Evolutionary conservation across 2,888 invertebrate genomes (phyloP).

Genomic region (Chloromyia formosa): DNA sequence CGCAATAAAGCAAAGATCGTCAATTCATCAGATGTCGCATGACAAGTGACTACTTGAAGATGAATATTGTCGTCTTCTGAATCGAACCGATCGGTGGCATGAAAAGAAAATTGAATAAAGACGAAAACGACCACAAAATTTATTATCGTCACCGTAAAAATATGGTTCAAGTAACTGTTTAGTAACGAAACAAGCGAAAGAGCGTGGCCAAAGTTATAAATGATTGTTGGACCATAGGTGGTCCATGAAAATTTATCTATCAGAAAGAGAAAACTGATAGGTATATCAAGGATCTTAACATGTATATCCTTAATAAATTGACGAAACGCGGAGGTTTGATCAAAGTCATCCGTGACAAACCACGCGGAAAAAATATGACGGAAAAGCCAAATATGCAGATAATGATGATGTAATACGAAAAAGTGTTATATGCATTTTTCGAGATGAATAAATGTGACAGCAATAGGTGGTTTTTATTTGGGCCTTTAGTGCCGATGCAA

Average conservation of each 20-base stretch:
- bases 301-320: too few species aligned
- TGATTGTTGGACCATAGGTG: neutral
- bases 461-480: too few species aligned
- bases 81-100: slow-evolving; percentile 15
- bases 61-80: neutral
- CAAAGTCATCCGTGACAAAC: too few species aligned
- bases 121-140: neutral
- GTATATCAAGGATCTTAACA: too few species aligned
- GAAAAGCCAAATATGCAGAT: too few species aligned
- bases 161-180: slow-evolving; percentile 35
- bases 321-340: too few species aligned
- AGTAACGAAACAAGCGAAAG: neutral
- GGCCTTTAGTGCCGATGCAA: too few species aligned
- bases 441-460: too few species aligned
- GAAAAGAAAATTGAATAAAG: slow-evolving; percentile 17
- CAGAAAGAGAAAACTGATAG: neutral
- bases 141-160: slow-evolving; percentile 27
- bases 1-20: neutral
- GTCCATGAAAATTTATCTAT: neutral
- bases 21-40: slow-evolving; percentile 35
- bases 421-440: too few species aligned
- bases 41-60: slow-evolving; percentile 39
- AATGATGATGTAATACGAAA: too few species aligned
- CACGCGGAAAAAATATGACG: too few species aligned
- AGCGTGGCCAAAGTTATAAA: slow-evolving; percentile 25